Evolutionary conservation across 2,888 invertebrate genomes (phyloP), one percentile per base, ranked within the genome.

Genomic region (Carterocephalus palaemon): DNA sequence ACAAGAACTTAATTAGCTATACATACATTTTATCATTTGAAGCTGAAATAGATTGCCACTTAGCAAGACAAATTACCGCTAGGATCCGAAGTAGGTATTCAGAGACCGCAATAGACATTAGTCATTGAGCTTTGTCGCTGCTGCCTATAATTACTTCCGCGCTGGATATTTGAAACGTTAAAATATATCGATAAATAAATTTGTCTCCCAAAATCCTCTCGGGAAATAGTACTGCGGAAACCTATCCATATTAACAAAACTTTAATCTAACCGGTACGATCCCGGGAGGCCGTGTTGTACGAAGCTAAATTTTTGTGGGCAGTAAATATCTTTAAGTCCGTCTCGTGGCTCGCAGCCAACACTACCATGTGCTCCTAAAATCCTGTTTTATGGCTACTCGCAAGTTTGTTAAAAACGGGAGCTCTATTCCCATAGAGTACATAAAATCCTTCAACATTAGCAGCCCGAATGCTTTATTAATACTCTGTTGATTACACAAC

Each of bases 261-360:
- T 77, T 77, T 75, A 75, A 77, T 76, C 63, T 70, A 66, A 64
- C 67, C 64, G 58, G 62, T 28, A 34, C 54, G 51, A 57, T 66
- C 70, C 70, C 72, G 62, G 71, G 63, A 47, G 39, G 57, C 51
- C 48, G 52, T 52, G 58, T 55, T 61, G 57, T 60, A 60, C 56
- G 54, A 62, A 54, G 59, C 67, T 55, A 70, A 58, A 69, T 75
- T 77, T 78, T 81, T 81, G 75, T 70, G 63, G 67, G 64, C 67
- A 66, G 69, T 80, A 80, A 77, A 82, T 80, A 76, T 71, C 72
- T 74, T 70, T 75, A 75, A 75, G 68, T 68, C 71, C 57, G 60
- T 62, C 67, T 23, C 57, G 60, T 81, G 81, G 81, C 81, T 75
- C 56, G 36, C 59, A 51, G 75, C 81, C 79, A 80, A 75, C 67